Evolutionary conservation across 2,797 vertebrate genomes (phyloP), one percentile per base, ranked within the genome.

Genomic region (Neostethus bicornis): DNA sequence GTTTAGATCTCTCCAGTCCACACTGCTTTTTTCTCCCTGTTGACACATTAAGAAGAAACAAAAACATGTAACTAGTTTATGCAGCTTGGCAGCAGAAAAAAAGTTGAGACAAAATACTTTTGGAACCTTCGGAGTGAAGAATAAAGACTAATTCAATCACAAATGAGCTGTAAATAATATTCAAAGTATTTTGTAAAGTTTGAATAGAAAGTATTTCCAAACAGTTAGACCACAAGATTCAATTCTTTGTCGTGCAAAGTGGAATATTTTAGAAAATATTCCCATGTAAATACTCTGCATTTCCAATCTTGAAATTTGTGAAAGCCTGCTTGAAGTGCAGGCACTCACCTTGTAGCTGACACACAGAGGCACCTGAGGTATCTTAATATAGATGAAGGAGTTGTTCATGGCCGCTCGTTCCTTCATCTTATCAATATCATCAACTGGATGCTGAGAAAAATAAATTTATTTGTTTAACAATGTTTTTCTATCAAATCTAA

Each of bases 351-450:
- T 99, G 71, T 99, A 99, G 92, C 97, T 98, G 88, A 99, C 96
- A 16, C 96, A 99, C 23, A 99, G 94, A 0, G 97, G 97, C 82
- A 99, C 97, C 87, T 99, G 97, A 0, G 97, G 97, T 83, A 99
- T 99, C 91, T 99, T 99, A 80, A 99, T 94, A 85, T 99, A 99
- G 87, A 99, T 99, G 84, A 99, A 99, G 54, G 97, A 99, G 81
- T 99, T 98, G 90, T 99, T 99, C 97, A 98, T 98, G 21, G 97
- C 97, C 0, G 97, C 97, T 17, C 97, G 90, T 68, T 99, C 97
- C 85, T 98, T 98, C 97, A 99, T 99, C 89, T 99, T 99, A 80
- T 99, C 97, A 1, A 99, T 98, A 77, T 99, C 97, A 69, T 99
- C 97, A 29, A 99, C 96, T 0, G 96, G 96, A 81, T 96, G 94